These are phyloP conservation scores for Gari tellinella DNA, from an alignment of 2,888 invertebrate species.

Conservation along the genomic window DNA sequence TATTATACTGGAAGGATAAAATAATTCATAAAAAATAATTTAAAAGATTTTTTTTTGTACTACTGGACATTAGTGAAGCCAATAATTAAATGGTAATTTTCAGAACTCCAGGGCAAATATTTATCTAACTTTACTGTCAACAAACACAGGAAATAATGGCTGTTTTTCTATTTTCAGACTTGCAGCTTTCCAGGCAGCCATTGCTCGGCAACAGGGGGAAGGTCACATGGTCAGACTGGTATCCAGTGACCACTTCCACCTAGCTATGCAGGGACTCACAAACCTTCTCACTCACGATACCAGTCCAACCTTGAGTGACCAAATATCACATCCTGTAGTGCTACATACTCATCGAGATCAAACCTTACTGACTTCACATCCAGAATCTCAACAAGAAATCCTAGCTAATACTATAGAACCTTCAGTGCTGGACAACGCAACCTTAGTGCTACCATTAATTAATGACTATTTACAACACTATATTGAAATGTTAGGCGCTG, in stretches of 20 bases:
- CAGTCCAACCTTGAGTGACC: background rate
- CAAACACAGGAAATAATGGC: no score
- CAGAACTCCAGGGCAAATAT: no score
- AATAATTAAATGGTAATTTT: no score
- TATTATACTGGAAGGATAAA: no score
- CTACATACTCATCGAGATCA: background rate
- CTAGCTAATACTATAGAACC: slow-evolving; percentile 1
- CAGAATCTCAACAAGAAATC: background rate
- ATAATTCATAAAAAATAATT: no score
- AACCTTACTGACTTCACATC: background rate
- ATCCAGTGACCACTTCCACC: slow-evolving; percentile 52
- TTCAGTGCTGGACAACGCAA: slow-evolving; percentile 49
- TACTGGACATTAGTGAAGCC: no score
- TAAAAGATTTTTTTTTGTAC: no score
- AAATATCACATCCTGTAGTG: background rate
- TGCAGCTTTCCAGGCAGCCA: slow-evolving; percentile 8
- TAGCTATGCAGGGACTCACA: slow-evolving; percentile 64
- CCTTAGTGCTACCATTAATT: slow-evolving; percentile 70
- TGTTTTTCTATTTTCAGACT: no score
- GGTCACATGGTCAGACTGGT: slow-evolving; percentile 42
- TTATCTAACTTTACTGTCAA: no score
- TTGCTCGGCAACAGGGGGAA: slow-evolving; percentile 18
- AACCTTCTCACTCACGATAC: slow-evolving; percentile 26
- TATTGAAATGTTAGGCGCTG: slow-evolving; percentile 63
- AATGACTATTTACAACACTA: slow-evolving; percentile 74